phyloP scores from a whole-genome alignment of 2,113 vertebrate species.

The Cariama cristata region DNA sequence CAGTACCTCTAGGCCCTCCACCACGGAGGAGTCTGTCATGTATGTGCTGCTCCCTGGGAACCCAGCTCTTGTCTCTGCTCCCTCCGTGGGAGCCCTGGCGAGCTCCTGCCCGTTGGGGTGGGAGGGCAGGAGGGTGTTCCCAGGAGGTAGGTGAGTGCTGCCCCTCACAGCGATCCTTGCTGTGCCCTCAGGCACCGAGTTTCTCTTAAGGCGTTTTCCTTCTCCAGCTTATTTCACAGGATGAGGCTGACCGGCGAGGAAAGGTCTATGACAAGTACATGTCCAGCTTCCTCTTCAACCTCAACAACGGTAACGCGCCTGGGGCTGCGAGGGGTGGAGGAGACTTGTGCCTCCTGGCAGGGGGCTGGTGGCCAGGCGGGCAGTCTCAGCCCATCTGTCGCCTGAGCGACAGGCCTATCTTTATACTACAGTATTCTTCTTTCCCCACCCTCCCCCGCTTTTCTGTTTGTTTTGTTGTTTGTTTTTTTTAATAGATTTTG shows the following conservation, averaged over 20 bases:
- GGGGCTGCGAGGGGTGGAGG: not conserved
- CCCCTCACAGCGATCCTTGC: not conserved
- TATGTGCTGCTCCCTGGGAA: not conserved
- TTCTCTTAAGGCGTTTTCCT: not conserved
- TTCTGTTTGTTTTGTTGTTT: too few relatives aligned
- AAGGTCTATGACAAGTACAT: conserved; percentile 99
- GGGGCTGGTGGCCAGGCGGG: fast-evolving
- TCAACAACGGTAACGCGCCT: conserved; percentile 89
- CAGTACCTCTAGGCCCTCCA: not conserved
- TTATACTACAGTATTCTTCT: not conserved
- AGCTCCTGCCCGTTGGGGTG: not conserved
- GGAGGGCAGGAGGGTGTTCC: not conserved
- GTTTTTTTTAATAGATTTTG: conserved; percentile 84
- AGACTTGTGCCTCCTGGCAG: not conserved
- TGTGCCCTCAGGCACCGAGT: not conserved
- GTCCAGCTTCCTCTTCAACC: conserved; percentile 99
- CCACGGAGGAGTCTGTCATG: fast-evolving
- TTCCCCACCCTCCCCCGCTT: too few relatives aligned
- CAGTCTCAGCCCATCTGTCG: fast-evolving
- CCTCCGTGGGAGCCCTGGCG: not conserved
- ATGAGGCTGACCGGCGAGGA: conserved; percentile 95
- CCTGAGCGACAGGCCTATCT: not conserved
- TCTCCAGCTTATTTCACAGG: conserved; percentile 94
- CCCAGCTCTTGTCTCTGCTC: not conserved
- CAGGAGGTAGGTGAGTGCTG: not conserved